phyloP scores from a whole-genome alignment of 2,113 vertebrate genomes.

The Nannospalax galili region DNA sequence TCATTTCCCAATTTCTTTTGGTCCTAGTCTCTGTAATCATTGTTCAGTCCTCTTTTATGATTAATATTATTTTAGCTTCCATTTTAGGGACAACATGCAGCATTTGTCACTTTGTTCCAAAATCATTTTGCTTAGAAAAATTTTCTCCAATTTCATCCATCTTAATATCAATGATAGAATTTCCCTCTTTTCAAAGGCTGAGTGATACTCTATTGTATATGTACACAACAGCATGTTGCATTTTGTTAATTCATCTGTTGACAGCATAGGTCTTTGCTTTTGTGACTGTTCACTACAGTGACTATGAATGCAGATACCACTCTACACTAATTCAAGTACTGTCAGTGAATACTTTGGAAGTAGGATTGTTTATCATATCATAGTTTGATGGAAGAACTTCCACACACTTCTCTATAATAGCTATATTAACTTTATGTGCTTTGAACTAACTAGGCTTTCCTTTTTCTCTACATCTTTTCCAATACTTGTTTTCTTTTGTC shows the following conservation, averaged over 20 bases:
- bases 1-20: not conserved
- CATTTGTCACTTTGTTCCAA: not conserved
- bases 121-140: not conserved
- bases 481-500: not conserved
- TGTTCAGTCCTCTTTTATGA: not conserved
- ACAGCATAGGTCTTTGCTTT: accelerated
- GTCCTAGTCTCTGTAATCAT: not conserved
- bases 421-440: not conserved
- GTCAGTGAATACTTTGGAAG: not conserved
- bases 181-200: not conserved
- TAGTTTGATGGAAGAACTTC: not conserved
- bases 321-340: not conserved
- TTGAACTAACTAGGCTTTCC: accelerated
- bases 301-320: too few relatives aligned
- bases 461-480: not conserved
- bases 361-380: not conserved
- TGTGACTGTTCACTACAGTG: not conserved
- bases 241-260: not conserved
- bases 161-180: not conserved
- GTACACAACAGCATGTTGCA: not conserved
- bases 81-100: not conserved
- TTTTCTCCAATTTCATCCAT: not conserved
- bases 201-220: too few relatives aligned
- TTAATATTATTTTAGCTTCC: not conserved
- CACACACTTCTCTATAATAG: not conserved